A percentile compares a stretch with the other conserved stretches of the same genome.
Evolutionary conservation across 2,797 vertebrate species (phyloP).

Genomic region (Peromyscus nudipes): DNA sequence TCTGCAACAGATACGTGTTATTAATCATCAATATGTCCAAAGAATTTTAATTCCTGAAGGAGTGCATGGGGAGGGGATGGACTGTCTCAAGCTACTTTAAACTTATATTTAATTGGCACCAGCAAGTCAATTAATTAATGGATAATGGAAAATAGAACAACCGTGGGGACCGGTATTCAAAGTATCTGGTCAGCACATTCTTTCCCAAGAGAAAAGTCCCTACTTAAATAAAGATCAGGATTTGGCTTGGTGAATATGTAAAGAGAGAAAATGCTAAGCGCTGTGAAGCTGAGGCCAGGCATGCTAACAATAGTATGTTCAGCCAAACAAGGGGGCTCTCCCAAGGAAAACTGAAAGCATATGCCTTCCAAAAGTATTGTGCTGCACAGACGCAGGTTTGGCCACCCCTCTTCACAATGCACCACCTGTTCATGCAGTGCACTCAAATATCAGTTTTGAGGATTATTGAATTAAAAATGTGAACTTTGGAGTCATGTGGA

Average conservation of each 20-base stretch:
- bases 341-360: not conserved
- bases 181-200: constrained; percentile 64
- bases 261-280: not conserved
- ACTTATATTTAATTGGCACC: constrained; percentile 66
- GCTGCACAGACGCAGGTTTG: accelerated
- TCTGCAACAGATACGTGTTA: not conserved
- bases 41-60: constrained; percentile 48
- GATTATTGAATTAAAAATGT: not conserved
- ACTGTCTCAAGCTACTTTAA: constrained; percentile 20
- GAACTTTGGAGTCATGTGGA: not conserved
- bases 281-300: not conserved
- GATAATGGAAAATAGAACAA: constrained; percentile 63
- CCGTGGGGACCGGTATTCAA: constrained; percentile 55
- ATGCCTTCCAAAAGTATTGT: not conserved
- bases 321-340: not conserved
- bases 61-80: too few species aligned
- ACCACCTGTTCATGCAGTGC: accelerated
- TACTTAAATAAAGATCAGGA: constrained; percentile 68
- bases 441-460: not conserved
- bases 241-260: constrained; percentile 57
- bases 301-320: not conserved
- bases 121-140: constrained; percentile 76
- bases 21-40: constrained; percentile 34
- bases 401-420: accelerated
- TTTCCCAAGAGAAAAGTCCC: constrained; percentile 59